Percentiles rank a stretch among this genome's conserved stretches.
Conservation (phyloP, 1,140 invertebrate genomes). For the Pristionchus pacificus region DNA sequence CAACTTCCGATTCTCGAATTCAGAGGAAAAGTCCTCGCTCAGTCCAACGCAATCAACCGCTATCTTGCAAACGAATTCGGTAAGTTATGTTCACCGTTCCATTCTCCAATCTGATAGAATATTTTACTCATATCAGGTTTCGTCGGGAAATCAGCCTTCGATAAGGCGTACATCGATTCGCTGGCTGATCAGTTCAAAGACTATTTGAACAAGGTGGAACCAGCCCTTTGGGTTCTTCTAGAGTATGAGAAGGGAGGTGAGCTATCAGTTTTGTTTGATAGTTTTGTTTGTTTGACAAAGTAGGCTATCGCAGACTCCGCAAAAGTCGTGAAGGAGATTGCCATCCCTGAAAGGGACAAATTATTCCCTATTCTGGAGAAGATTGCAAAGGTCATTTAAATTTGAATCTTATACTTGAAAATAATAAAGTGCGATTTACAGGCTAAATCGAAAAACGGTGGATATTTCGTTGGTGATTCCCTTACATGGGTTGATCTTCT, state of each 20-base stretch:
- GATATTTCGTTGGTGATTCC: too few species aligned
- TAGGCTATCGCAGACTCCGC: too few species aligned
- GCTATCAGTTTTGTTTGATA: too few species aligned
- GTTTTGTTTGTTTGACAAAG: too few species aligned
- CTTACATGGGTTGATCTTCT: conserved; percentile 8
- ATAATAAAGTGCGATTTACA: conserved; percentile 1
- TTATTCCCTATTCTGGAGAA: neutral
- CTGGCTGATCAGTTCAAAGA: conserved; percentile 6
- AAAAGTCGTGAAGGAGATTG: neutral
- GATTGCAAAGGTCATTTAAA: too few species aligned
- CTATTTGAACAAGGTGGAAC: neutral
- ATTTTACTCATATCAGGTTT: too few species aligned
- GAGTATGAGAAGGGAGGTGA: neutral
- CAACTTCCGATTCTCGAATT: neutral
- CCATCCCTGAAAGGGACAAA: neutral
- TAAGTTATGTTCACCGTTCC: too few species aligned
- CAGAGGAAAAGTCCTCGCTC: neutral
- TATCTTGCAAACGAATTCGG: conserved; percentile 5
- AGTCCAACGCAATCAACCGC: neutral
- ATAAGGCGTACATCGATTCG: neutral
- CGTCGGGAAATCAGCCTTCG: too few species aligned
- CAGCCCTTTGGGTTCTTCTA: neutral
- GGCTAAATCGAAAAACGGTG: neutral
- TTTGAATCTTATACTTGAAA: too few species aligned
- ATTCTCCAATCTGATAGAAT: too few species aligned